phyloP scores from a whole-genome alignment of 2,113 vertebrate species.

The Dipodomys merriami region DNA sequence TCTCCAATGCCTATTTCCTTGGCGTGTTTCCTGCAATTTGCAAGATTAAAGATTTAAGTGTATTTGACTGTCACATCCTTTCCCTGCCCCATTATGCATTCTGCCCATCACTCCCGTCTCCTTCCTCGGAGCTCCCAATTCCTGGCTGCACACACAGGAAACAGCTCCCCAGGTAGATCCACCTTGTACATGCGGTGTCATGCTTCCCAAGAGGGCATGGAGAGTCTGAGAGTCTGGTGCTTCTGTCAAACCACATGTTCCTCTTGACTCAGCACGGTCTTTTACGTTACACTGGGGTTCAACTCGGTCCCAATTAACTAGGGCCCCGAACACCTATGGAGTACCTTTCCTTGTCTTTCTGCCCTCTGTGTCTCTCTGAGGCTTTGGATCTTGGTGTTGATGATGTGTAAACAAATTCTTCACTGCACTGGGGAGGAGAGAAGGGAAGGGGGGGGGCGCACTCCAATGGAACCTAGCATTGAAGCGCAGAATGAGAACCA shows the following conservation, averaged over 20 bases:
- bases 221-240: background rate
- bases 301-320: background rate
- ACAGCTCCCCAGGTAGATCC: background rate
- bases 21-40: slow-evolving; percentile 68
- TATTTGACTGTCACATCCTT: slow-evolving; percentile 56
- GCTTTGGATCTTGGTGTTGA: slow-evolving; percentile 34
- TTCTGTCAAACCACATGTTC: background rate
- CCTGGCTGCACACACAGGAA: background rate
- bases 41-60: slow-evolving; percentile 77
- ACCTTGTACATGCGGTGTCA: accelerated
- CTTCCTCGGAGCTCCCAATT: background rate
- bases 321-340: background rate
- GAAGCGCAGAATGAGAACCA: background rate
- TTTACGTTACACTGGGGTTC: slow-evolving; percentile 9
- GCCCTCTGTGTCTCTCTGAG: background rate
- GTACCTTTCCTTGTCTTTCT: background rate
- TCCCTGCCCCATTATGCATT: slow-evolving; percentile 58
- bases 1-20: slow-evolving; percentile 60
- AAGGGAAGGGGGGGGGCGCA: too few species aligned
- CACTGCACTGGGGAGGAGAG: background rate
- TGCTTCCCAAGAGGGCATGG: background rate
- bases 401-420: slow-evolving; percentile 48
- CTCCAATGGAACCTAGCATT: background rate
- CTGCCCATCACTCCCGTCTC: background rate
- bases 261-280: background rate